Conservation (phyloP, 2,888 invertebrate genomes). For the Ommatoiulus sabulosus region DNA sequence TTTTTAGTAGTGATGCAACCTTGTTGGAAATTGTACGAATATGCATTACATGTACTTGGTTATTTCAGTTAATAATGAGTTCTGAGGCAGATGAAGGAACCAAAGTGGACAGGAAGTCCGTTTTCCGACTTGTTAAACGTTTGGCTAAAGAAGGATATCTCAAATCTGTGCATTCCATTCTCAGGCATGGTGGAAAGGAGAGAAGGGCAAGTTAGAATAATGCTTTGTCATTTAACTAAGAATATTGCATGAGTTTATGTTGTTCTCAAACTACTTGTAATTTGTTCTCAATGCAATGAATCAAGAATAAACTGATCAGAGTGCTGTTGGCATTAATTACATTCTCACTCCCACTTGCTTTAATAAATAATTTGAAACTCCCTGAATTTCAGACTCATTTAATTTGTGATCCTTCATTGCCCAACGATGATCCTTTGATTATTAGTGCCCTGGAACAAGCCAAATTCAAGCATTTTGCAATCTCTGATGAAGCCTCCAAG, state of each 20-base stretch:
- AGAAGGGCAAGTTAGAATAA: slow-evolving; percentile 66
- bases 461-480: slow-evolving; percentile 71
- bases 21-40: neutral
- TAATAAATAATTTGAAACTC: no score
- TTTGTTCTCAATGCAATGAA: no score
- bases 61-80: slow-evolving; percentile 19
- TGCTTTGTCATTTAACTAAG: no score
- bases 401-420: slow-evolving; percentile 64
- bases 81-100: slow-evolving; percentile 70
- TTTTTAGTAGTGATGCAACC: neutral
- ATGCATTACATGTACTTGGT: no score
- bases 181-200: slow-evolving; percentile 69
- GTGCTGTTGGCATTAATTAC: no score
- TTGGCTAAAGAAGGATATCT: slow-evolving; percentile 74
- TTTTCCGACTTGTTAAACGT: slow-evolving; percentile 73
- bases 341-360: no score
- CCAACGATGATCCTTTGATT: slow-evolving; percentile 69
- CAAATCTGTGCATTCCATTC: slow-evolving; percentile 70
- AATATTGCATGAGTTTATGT: neutral
- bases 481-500: slow-evolving; percentile 39
- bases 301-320: no score
- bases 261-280: no score
- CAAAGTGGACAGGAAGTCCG: slow-evolving; percentile 76
- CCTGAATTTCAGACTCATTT: slow-evolving; percentile 64
- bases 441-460: slow-evolving; percentile 75